Base-by-base conservation (phyloP, 2,888 invertebrate genomes). In the Lymantria dispar region DNA sequence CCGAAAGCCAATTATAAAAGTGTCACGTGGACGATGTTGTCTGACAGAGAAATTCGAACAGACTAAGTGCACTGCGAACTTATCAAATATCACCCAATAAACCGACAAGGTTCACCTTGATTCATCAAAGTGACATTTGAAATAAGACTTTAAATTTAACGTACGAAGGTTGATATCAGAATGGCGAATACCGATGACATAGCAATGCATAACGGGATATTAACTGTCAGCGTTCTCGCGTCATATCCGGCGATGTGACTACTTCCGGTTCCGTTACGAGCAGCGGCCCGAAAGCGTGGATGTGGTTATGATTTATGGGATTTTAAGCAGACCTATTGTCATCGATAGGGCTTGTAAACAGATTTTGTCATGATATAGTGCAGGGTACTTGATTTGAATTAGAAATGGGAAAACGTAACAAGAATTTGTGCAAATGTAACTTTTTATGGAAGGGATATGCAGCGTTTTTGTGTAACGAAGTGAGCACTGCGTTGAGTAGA, bases 241-340 rank as follows among this genome's bases (percentile, higher is more conserved):
- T 84, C 84, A 83, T 84, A 81, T 84, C 85, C 84, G 80, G 74
- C 48, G 70, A 70, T 67, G 76, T 68, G 79, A 83, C 83, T 81
- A 80, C 80, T 76, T 83, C 83, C 83, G 78, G 55, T 72, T 81
- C 81, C 79, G 70, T 46, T 68, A 58, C 60, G 64, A 64, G 66
- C 65, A 60, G 50, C 47, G 59, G 65, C 41, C 43, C 61, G 66
- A 61, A 65, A 56, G 58, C 54, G 53, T 45, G 56, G 64, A 68
- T 68, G 64, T 59, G 57, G 50, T 54, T 57, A 65, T 69, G 69
- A 69, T 69, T 69, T 70, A 69, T 70, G 63, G 52, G 55, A 45
- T 52, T 67, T 64, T 63, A 64, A 66, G 60, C 56, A 62, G 54
- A 39, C 37, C 49, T 51, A 56, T 68, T 68, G 63, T 65, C 52